A percentile compares a stretch with the other conserved stretches of the same genome.
phyloP scores from a whole-genome alignment of 1,140 invertebrate genomes.

The Drosophila funebris region DNA sequence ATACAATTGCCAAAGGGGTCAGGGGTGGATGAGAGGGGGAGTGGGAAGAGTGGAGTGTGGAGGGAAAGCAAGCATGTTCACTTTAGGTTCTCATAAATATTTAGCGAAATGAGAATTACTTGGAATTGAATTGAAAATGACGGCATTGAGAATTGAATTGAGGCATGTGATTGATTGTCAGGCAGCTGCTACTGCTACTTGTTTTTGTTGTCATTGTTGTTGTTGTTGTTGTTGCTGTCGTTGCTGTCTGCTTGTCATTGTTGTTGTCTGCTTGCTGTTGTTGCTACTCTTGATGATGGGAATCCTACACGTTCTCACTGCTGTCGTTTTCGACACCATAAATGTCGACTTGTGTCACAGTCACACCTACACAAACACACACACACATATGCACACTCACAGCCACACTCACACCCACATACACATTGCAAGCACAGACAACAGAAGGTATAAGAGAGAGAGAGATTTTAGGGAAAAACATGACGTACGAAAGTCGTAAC shows the following conservation, averaged over 20 bases:
- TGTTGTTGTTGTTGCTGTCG: not conserved
- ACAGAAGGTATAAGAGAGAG: constrained; percentile 5
- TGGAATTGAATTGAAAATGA: constrained; percentile 66
- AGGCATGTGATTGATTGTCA: constrained; percentile 76
- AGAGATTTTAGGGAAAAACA: constrained; percentile 44
- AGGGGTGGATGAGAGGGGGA: too few species aligned
- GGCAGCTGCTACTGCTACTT: constrained; percentile 15
- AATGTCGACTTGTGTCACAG: constrained; percentile 74
- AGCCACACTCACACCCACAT: constrained; percentile 39
- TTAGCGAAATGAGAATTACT: constrained; percentile 41
- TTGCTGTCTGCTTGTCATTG: not conserved
- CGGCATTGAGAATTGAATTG: constrained; percentile 60
- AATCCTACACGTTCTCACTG: constrained; percentile 52
- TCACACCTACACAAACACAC: constrained; percentile 55
- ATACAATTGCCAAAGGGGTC: constrained; percentile 39
- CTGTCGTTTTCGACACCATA: constrained; percentile 69
- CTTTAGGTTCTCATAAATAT: constrained; percentile 65
- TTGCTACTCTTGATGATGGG: constrained; percentile 23
- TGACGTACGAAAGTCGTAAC: constrained; percentile 78
- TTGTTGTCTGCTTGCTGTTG: not conserved
- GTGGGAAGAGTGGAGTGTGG: too few species aligned
- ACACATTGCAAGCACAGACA: constrained; percentile 11
- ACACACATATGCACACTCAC: constrained; percentile 57
- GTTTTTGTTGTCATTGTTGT: not conserved
- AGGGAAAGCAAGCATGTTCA: too few species aligned